phyloP scores from a whole-genome alignment of 1,140 invertebrate species.

The Steinernema khuongi region DNA sequence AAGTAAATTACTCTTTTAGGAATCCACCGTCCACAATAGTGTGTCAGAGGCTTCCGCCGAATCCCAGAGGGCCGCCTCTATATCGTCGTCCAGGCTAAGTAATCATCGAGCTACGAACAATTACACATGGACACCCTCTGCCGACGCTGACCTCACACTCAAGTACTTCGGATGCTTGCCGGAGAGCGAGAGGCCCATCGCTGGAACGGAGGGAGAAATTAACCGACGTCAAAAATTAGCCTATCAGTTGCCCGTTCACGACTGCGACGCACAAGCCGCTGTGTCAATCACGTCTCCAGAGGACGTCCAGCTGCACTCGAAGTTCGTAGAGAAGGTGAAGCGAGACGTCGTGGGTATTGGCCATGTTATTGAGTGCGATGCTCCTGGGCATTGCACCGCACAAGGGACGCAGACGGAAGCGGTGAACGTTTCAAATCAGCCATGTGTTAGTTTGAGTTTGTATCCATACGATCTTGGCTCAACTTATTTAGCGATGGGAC shows the following conservation, averaged over 20 bases:
- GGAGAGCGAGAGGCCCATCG: slow-evolving; percentile 68
- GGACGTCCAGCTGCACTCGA: slow-evolving; percentile 62
- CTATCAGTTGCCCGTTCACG: slow-evolving; percentile 74
- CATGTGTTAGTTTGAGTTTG: slow-evolving; percentile 4
- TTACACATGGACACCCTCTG: slow-evolving; percentile 31
- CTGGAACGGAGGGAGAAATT: slow-evolving; percentile 70
- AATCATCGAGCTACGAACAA: slow-evolving; percentile 4
- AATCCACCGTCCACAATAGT: not conserved
- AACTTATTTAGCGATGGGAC: slow-evolving; percentile 67
- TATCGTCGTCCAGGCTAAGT: not conserved
- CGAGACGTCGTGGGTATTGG: slow-evolving; percentile 63
- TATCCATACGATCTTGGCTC: not conserved
- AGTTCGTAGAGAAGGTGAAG: slow-evolving; percentile 61
- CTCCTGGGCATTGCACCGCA: slow-evolving; percentile 19
- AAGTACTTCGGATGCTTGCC: slow-evolving; percentile 74
- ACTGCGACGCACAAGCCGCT: slow-evolving; percentile 67
- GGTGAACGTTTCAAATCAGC: not conserved
- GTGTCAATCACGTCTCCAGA: slow-evolving; percentile 63
- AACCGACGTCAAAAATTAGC: slow-evolving; percentile 71
- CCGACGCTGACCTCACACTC: slow-evolving; percentile 56
- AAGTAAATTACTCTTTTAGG: not conserved
- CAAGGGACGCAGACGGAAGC: not conserved
- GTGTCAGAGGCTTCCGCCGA: not conserved
- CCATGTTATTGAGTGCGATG: slow-evolving; percentile 20
- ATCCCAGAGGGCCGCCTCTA: not conserved